Conservation (phyloP, 2,888 invertebrate species). For the Harpalus rufipes region DNA sequence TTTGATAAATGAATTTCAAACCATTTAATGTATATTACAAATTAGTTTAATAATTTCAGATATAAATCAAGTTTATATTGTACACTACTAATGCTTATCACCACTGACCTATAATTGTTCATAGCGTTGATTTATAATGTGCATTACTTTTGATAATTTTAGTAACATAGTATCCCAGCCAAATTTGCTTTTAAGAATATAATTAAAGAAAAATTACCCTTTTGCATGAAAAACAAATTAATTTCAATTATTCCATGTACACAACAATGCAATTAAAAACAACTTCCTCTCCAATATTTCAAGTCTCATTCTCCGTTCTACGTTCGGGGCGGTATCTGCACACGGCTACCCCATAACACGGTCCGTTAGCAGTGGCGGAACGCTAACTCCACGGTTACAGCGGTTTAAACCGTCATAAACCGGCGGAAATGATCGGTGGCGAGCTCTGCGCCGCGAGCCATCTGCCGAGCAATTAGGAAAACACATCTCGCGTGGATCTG, state of each 20-base stretch:
- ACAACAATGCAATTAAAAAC: constrained; percentile 36
- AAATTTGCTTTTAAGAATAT: constrained; percentile 23
- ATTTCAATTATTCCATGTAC: constrained; percentile 28
- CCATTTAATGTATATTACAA: background rate
- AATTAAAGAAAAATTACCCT: constrained; percentile 24
- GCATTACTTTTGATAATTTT: constrained; percentile 1
- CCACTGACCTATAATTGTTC: background rate
- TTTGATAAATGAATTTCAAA: background rate
- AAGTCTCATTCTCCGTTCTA: constrained; percentile 18
- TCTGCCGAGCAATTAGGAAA: constrained; percentile 64
- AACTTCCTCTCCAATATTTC: constrained; percentile 32
- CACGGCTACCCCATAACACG: constrained; percentile 36
- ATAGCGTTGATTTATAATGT: background rate
- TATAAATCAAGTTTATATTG: constrained; percentile 4
- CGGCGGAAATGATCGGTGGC: constrained; percentile 63
- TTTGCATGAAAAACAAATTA: constrained; percentile 38
- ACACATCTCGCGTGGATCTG: constrained; percentile 44
- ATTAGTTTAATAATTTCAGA: background rate
- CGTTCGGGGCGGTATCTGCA: constrained; percentile 4
- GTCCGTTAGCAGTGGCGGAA: constrained; percentile 48
- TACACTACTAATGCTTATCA: background rate
- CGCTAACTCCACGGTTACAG: constrained; percentile 53
- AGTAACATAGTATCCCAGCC: background rate
- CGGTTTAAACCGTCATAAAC: constrained; percentile 63
- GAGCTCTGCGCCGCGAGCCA: constrained; percentile 32